Percentiles rank a stretch among this genome's conserved stretches.
phyloP scores from a whole-genome alignment of 2,797 vertebrate genomes.

The Gadopsis marmoratus region DNA sequence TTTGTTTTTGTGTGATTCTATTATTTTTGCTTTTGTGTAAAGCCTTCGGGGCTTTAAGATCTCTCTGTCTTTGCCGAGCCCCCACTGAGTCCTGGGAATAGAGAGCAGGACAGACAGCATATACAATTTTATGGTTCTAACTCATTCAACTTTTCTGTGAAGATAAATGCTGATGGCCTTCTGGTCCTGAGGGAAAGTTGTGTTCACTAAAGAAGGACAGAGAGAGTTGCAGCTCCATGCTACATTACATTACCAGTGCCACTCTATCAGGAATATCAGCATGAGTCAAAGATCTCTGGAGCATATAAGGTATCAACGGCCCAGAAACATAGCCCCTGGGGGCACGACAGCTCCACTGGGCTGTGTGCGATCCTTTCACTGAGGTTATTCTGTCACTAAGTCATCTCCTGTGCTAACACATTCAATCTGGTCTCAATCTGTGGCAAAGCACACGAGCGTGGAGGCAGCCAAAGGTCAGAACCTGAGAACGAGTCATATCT shows the following conservation, averaged over 20 bases:
- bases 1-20: constrained; percentile 78
- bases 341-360: constrained; percentile 45
- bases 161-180: constrained; percentile 60
- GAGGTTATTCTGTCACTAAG: constrained; percentile 74
- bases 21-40: constrained; percentile 66
- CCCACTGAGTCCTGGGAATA: constrained; percentile 63
- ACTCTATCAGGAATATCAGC: constrained; percentile 47
- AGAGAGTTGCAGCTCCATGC: constrained; percentile 4
- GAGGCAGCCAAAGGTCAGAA: constrained; percentile 81
- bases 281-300: constrained; percentile 53
- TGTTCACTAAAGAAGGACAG: constrained; percentile 12
- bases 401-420: constrained; percentile 59
- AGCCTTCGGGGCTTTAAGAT: constrained; percentile 57
- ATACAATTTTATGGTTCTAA: constrained; percentile 53
- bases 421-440: constrained; percentile 81
- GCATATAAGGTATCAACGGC: constrained; percentile 45
- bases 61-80: constrained; percentile 60
- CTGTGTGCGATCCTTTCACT: constrained; percentile 54
- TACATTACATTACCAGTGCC: constrained; percentile 15
- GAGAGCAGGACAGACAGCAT: constrained; percentile 56
- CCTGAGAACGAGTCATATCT: constrained; percentile 74
- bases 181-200: constrained; percentile 23
- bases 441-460: constrained; percentile 59
- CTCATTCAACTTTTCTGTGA: constrained; percentile 63
- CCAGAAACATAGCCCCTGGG: constrained; percentile 23